Evolutionary conservation across 2,113 vertebrate genomes (phyloP), one percentile per base, ranked within the genome.

Genomic region (Noctilio leporinus): DNA sequence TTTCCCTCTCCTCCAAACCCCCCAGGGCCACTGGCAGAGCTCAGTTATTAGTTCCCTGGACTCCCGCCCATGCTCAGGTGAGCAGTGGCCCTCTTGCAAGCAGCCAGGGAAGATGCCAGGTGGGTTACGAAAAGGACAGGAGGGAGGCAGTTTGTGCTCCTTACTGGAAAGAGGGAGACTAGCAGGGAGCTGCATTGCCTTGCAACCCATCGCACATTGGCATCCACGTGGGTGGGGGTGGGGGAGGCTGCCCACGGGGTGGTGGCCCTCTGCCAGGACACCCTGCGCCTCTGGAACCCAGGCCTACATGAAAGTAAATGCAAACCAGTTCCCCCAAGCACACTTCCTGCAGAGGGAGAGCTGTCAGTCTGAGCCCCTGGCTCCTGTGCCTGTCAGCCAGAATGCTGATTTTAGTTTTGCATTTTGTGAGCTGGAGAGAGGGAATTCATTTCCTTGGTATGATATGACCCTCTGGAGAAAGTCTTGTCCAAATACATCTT

Each of bases 381-480:
- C 93, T 40, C 72, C 80, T 59, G 55, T 0, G 3, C 57, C 59
- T 28, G 19, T 62, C 91, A 83, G 86, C 73, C 28, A 0, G 0
- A 94, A 84, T 81, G 94, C 87, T 62, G 93, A 89, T 95, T 96
- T 93, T 72, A 87, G 86, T 96, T 96, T 89, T 94, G 80, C 86
- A 77, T 96, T 96, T 96, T 97, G 95, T 95, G 95, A 97, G 86
- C 57, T 33, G 51, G 80, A 95, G 67, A 80, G 75, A 95, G 69
- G 51, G 65, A 94, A 95, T 97, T 97, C 84, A 97, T 97, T 94
- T 97, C 80, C 89, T 91, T 84, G 35, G 70, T 92, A 69, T 95
- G 89, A 92, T 90, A 89, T 28, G 92, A 89, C 65, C 72, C 95
- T 96, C 87, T 93, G 76, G 96, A 96, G 92, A 89, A 95, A 89